Evolutionary conservation across 2,797 vertebrate species (phyloP).

Genomic region (Heteromormyrus szaboi): DNA sequence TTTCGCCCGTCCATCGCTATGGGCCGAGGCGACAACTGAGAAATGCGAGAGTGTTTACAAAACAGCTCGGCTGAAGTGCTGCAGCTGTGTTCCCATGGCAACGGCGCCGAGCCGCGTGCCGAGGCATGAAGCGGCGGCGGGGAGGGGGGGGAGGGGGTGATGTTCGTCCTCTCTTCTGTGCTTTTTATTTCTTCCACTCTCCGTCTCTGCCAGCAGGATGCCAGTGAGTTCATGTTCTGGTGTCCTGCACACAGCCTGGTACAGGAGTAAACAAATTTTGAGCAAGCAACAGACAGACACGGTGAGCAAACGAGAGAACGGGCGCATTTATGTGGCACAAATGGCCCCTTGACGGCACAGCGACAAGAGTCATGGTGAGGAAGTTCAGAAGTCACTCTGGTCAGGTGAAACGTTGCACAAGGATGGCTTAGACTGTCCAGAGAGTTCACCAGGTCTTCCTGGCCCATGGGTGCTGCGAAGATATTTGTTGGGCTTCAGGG

Average conservation of each 20-base stretch:
- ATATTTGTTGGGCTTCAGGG: not conserved
- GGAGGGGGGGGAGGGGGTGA: too few species aligned
- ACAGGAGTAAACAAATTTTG: not conserved
- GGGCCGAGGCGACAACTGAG: not conserved
- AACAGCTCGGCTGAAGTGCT: slow-evolving; percentile 7
- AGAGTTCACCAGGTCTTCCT: not conserved
- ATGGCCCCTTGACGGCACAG: not conserved
- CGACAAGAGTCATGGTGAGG: not conserved
- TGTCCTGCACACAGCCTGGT: not conserved
- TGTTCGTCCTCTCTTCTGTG: not conserved
- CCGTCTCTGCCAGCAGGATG: not conserved
- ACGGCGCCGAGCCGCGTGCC: slow-evolving; percentile 47
- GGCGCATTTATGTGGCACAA: not conserved
- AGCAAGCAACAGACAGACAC: not conserved
- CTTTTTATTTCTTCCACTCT: not conserved
- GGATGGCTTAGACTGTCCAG: not conserved
- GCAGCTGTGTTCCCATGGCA: slow-evolving; percentile 43
- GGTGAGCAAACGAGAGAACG: not conserved
- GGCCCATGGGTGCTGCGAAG: not conserved
- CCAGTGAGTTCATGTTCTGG: not conserved
- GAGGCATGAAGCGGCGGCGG: slow-evolving; percentile 13
- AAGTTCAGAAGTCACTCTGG: not conserved
- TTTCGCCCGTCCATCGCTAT: not conserved
- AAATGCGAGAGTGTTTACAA: slow-evolving; percentile 14
- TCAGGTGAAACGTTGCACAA: not conserved